Base-by-base conservation (phyloP, 2,888 invertebrate genomes). In the Meghimatium bilineatum region DNA sequence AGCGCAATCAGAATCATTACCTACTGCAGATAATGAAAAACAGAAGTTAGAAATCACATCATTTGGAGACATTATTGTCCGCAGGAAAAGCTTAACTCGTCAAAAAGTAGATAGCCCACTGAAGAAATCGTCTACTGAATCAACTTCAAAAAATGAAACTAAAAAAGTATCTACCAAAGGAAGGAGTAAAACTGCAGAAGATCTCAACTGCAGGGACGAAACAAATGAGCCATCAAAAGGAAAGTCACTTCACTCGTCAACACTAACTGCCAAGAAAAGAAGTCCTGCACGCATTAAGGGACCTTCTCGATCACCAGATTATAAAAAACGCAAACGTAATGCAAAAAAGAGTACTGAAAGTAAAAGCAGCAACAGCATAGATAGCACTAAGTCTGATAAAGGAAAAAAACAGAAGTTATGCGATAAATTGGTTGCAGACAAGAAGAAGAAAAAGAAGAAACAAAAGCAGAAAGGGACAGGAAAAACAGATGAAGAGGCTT, bases 361-460 rank as follows among this genome's bases (percentile, higher is more conserved):
- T 34, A 69, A 36, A 20, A 49, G 26, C 20, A 49, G 44, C 34
- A 49, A n/a, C 29, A 52, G 32, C 56, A 34, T 32, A 8, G 71
- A 71, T 10, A 49, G 32, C 5, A 10, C 36, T 20, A 81, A 74
- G 23, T 8, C 29, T 12, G 71, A 80, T 0, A 80, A 80, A 71
- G 6, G 1, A 8, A 81, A 44, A 32, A 81, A 56, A n/a, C 26
- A 74, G n/a, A 81, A 81, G 17, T 17, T 17, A 10, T 8, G 44
- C 20, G 81, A 82, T 29, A 82, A 77, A 44, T 14, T 26, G n/a
- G 8, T 23, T 12, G 63, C 78, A 29, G 79, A 83, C 63, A 78
- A 78, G n/a, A 82, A 76, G 67, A 82, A 82, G 34, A 83, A 83
- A 44, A 83, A 60, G 26, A 83, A 60, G 26, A 78, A 78, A 44